Base-by-base conservation (phyloP, 2,888 invertebrate species). In the Cantharis lateralis region DNA sequence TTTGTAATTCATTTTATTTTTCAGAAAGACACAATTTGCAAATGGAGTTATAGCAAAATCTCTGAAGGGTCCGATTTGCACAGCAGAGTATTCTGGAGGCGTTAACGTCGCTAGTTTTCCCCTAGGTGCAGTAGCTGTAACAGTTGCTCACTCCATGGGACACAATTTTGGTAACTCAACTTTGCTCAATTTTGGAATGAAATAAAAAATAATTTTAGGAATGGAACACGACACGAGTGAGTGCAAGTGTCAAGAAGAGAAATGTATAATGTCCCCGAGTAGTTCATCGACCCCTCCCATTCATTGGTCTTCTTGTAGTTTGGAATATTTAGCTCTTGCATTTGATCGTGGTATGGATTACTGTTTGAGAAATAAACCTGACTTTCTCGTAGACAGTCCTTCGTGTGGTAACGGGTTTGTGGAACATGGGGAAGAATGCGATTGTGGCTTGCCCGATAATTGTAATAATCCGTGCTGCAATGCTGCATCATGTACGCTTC, bases 11-110 rank as follows among this genome's bases (percentile, higher is more conserved):
- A 62, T 16, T 20, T 20, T 66, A 20, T n/a, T 66, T 66, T 20
- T 9, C 89, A 98, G 98, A 61, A 95, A 95, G 81, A 93, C 95
- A 84, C 93, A 93, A 84, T 98, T 99, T 89, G 93, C 93, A 74
- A 95, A 95, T 72, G 98, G 98, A 2, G 98, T 99, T 4, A 98
- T 99, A 4, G 99, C 99, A 3, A 99, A 99, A 89, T 99, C 99
- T 0, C 91, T 98, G n/a, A 96, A 96, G 87, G 96, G 97, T 0
- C 98, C 98, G 9, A 98, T 99, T 83, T 99, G 99, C 88, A 98
- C 98, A 0, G 96, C 94, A 88, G 95, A 98, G 87, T 98, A 95
- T 88, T 98, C 98, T 0, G 99, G 98, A 0, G 99, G 98, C 0
- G 97, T 99, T 0, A 95, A 96, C 81, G 96, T 96, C 88, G 98